Evolutionary conservation across 2,797 vertebrate genomes (phyloP).

Genomic region (Loriculus beryllinus): DNA sequence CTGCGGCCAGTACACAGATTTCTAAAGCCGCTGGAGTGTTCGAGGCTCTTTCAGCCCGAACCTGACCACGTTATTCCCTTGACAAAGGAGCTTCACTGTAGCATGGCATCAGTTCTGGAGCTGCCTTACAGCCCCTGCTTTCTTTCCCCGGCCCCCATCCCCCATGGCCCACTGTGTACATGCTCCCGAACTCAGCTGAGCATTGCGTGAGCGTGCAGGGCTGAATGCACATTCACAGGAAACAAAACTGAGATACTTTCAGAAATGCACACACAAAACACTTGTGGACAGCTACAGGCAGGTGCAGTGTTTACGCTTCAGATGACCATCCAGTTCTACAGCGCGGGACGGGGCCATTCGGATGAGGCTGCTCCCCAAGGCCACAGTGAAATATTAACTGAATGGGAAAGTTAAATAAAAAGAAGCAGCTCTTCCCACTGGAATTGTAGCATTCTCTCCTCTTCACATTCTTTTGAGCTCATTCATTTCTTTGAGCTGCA

Average conservation of each 20-base stretch:
- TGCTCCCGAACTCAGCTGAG: conserved; percentile 43
- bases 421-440: conserved; percentile 33
- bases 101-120: conserved; percentile 2
- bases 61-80: not conserved
- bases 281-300: conserved; percentile 16
- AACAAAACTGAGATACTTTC: conserved; percentile 65
- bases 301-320: conserved; percentile 1
- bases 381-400: conserved; percentile 32
- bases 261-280: conserved; percentile 38
- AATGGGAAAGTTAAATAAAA: conserved; percentile 1
- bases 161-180: not conserved
- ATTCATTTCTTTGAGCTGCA: conserved; percentile 61
- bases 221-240: conserved; percentile 57
- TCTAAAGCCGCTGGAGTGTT: not conserved
- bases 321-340: not conserved
- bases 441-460: conserved; percentile 41
- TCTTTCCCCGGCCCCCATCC: conserved; percentile 29
- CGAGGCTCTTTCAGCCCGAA: not conserved
- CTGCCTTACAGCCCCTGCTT: conserved; percentile 40
- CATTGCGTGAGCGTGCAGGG: conserved; percentile 30
- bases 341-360: not conserved
- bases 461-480: conserved; percentile 49
- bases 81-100: conserved; percentile 36
- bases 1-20: not conserved
- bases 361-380: not conserved